Percentiles rank a stretch among this genome's conserved stretches.
phyloP scores from a whole-genome alignment of 2,888 invertebrate species.

The Aquatica leii region DNA sequence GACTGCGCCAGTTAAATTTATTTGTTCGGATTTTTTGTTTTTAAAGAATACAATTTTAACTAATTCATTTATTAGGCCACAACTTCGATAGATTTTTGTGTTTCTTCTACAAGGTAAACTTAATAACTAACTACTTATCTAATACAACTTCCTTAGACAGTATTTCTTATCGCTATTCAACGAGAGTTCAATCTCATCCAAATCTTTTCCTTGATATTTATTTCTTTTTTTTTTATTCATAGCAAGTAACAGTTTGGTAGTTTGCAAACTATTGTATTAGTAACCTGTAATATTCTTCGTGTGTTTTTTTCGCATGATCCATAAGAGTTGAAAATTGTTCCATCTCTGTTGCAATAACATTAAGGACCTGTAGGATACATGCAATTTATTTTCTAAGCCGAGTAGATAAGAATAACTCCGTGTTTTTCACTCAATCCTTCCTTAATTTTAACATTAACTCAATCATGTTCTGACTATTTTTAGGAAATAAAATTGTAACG shows the following conservation, averaged over 20 bases:
- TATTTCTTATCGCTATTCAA: too few relatives aligned
- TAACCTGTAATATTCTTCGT: slow-evolving; percentile 40
- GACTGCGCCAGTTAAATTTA: too few relatives aligned
- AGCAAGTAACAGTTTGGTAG: neutral
- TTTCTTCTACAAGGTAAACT: too few relatives aligned
- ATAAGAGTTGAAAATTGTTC: slow-evolving; percentile 46
- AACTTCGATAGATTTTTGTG: too few relatives aligned
- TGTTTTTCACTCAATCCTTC: slow-evolving; percentile 31
- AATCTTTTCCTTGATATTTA: neutral
- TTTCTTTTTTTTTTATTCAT: neutral
- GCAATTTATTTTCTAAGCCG: slow-evolving; percentile 42
- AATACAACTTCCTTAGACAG: too few relatives aligned
- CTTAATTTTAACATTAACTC: slow-evolving; percentile 31
- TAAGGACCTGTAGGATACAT: slow-evolving; percentile 38
- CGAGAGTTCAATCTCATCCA: too few relatives aligned
- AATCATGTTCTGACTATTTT: slow-evolving; percentile 31
- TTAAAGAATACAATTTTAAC: too few relatives aligned
- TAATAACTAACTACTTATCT: too few relatives aligned
- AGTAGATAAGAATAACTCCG: slow-evolving; percentile 38
- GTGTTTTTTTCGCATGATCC: slow-evolving; percentile 46
- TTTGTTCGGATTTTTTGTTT: too few relatives aligned
- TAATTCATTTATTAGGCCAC: too few relatives aligned
- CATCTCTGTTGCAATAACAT: slow-evolving; percentile 39
- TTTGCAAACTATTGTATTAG: neutral
- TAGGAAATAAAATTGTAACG: slow-evolving; percentile 40